Percentiles rank a stretch among this genome's conserved stretches.
Conservation (phyloP, 2,113 vertebrate species). For the Coregonus clupeaformis region DNA sequence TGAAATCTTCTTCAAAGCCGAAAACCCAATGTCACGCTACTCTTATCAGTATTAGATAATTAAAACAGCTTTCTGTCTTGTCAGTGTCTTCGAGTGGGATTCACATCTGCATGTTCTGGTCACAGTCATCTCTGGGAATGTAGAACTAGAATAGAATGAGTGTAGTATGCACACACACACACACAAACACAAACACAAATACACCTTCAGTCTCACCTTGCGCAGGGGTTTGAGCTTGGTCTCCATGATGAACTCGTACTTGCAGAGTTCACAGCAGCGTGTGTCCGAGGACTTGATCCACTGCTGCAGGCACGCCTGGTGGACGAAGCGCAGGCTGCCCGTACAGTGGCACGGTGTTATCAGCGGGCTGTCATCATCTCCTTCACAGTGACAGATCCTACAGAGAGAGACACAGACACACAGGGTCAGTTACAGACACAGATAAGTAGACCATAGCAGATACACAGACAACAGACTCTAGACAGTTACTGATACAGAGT, state of each 20-base stretch:
- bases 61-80: slow-evolving; percentile 29
- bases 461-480: background rate
- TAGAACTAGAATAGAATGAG: background rate
- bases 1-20: background rate
- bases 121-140: background rate
- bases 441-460: too few relatives aligned
- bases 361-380: slow-evolving; percentile 92
- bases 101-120: slow-evolving; percentile 5
- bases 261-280: slow-evolving; percentile 96
- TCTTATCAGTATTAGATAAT: slow-evolving; percentile 30
- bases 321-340: slow-evolving; percentile 95
- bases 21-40: background rate
- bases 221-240: slow-evolving; percentile 94
- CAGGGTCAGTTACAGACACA: too few relatives aligned
- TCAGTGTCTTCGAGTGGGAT: background rate
- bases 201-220: slow-evolving; percentile 77
- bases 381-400: slow-evolving; percentile 99
- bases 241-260: slow-evolving; percentile 99
- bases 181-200: too few relatives aligned
- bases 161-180: too few relatives aligned
- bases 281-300: slow-evolving; percentile 99
- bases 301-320: slow-evolving; percentile 96
- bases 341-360: slow-evolving; percentile 97
- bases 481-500: too few relatives aligned
- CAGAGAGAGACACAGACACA: slow-evolving; percentile 26